phyloP scores from a whole-genome alignment of 1,140 invertebrate species.

The Probaryconus sp. region DNA sequence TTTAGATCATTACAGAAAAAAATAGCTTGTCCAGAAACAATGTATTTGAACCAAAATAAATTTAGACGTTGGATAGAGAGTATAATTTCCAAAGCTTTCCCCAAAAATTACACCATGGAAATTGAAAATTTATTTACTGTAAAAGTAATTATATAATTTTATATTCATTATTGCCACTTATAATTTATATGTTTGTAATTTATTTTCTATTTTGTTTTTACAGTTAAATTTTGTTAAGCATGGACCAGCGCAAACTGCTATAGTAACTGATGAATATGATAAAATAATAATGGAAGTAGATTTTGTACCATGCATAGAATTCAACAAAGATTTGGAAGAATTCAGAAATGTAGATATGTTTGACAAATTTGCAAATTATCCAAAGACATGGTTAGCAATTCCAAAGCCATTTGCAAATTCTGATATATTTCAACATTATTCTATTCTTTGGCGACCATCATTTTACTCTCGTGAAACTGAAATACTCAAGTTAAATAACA shows the following conservation, averaged over 20 bases:
- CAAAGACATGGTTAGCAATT: too few relatives aligned
- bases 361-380: too few relatives aligned
- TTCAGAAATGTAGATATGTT: too few relatives aligned
- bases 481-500: too few relatives aligned
- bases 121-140: too few relatives aligned
- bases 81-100: neutral
- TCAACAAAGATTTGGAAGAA: neutral
- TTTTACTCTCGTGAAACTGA: too few relatives aligned
- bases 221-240: neutral
- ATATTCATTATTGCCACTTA: neutral
- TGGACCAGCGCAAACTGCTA: constrained; percentile 7
- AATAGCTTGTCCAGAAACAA: neutral
- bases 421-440: neutral
- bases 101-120: neutral
- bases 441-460: too few relatives aligned
- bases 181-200: neutral
- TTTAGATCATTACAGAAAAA: neutral
- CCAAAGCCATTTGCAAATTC: too few relatives aligned
- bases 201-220: neutral
- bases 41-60: constrained; percentile 3
- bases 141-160: constrained; percentile 4
- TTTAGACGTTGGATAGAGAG: constrained; percentile 14
- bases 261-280: neutral
- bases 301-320: constrained; percentile 11
- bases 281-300: constrained; percentile 1